phyloP scores from a whole-genome alignment of 2,888 invertebrate genomes.

The Noctua fimbriata region DNA sequence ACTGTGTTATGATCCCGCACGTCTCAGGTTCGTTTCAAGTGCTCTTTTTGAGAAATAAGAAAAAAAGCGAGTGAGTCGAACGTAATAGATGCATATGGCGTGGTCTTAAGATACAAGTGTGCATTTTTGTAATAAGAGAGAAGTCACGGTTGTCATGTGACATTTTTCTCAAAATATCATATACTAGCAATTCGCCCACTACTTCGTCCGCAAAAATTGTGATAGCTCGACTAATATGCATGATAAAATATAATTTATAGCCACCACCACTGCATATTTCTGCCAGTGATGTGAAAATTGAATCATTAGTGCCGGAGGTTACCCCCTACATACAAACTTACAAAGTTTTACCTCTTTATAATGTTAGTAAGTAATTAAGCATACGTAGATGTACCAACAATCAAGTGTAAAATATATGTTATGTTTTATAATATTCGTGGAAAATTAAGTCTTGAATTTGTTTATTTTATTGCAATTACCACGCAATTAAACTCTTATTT shows the following conservation, averaged over 20 bases:
- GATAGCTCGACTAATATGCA: too few relatives aligned
- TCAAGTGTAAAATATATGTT: neutral
- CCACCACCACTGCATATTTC: too few relatives aligned
- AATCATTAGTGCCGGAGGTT: too few relatives aligned
- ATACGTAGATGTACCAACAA: neutral
- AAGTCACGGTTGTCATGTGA: neutral
- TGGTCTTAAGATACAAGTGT: slow-evolving; percentile 15
- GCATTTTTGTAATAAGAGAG: slow-evolving; percentile 4
- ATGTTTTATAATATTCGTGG: neutral
- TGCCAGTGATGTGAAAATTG: too few relatives aligned
- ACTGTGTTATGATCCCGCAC: slow-evolving; percentile 79
- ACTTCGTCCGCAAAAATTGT: too few relatives aligned
- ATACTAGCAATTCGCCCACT: too few relatives aligned
- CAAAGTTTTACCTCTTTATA: too few relatives aligned
- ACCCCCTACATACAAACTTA: too few relatives aligned
- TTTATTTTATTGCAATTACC: slow-evolving; percentile 27
- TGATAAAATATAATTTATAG: too few relatives aligned
- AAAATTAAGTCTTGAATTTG: slow-evolving; percentile 2
- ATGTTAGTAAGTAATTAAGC: too few relatives aligned
- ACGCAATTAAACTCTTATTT: slow-evolving; percentile 43
- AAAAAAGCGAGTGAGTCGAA: slow-evolving; percentile 44
- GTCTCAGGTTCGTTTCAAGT: slow-evolving; percentile 62
- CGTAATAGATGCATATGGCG: slow-evolving; percentile 30
- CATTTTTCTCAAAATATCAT: neutral
- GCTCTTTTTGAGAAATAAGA: slow-evolving; percentile 59